Evolutionary conservation across 2,888 invertebrate species (phyloP).

Genomic region (Podabrus alpinus): DNA sequence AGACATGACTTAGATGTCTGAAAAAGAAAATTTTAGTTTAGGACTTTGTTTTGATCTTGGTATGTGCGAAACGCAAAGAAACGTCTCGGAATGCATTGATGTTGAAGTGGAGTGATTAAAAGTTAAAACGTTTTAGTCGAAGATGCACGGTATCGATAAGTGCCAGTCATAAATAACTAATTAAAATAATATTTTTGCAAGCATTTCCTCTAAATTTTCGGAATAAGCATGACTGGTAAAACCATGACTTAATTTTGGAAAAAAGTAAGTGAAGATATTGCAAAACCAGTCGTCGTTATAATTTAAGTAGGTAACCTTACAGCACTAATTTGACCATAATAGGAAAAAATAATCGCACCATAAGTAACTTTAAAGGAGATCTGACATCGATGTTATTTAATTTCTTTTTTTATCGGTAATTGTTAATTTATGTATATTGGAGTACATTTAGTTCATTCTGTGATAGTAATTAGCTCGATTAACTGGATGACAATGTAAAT

Average conservation of each 20-base stretch:
- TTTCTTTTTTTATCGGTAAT: not conserved
- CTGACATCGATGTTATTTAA: not conserved
- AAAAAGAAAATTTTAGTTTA: not conserved
- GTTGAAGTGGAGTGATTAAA: not conserved
- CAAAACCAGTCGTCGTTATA: constrained; percentile 3
- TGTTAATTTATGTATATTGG: not conserved
- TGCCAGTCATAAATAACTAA: constrained; percentile 8
- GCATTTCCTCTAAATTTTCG: not conserved
- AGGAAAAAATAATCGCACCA: constrained; percentile 4
- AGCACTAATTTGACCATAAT: constrained; percentile 18
- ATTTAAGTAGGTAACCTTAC: not conserved
- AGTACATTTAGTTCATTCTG: not conserved
- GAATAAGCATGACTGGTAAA: not conserved
- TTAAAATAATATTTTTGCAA: not conserved
- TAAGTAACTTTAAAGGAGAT: constrained; percentile 1
- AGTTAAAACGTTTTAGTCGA: not conserved
- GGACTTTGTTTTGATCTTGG: not conserved
- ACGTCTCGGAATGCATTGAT: not conserved
- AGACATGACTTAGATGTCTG: constrained; percentile 41
- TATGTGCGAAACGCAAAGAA: not conserved
- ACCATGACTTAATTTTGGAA: not conserved
- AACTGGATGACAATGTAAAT: not conserved
- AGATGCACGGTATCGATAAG: not conserved
- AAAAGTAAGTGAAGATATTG: not conserved
- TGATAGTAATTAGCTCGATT: not conserved